phyloP scores from a whole-genome alignment of 2,113 vertebrate genomes.

The Craseonycteris thonglongyai region DNA sequence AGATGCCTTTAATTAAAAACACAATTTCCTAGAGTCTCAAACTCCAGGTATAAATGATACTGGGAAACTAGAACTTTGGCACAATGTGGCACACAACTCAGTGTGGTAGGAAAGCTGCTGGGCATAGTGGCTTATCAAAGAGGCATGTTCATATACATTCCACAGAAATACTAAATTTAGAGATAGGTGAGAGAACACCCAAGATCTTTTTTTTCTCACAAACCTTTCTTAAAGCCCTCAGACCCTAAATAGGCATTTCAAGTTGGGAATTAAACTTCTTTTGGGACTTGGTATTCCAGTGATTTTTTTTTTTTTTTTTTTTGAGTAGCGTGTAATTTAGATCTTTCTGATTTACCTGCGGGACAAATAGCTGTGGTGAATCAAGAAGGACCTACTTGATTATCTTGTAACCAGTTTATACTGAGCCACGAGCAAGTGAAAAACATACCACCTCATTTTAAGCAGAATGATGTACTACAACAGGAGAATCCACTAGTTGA shows the following conservation, averaged over 20 bases:
- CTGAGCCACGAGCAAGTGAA: not conserved
- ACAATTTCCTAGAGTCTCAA: not conserved
- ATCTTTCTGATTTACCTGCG: not conserved
- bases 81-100: rapidly evolving
- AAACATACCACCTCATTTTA: not conserved
- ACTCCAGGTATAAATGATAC: not conserved
- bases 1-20: not conserved
- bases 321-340: not conserved
- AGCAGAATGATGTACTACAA: not conserved
- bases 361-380: not conserved
- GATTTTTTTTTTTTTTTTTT: not conserved
- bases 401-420: not conserved
- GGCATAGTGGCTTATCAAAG: not conserved
- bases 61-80: not conserved
- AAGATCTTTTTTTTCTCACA: not conserved
- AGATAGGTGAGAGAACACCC: not conserved
- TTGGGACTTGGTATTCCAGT: not conserved
- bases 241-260: not conserved
- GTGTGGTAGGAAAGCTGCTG: too few species aligned
- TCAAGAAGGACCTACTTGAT: not conserved
- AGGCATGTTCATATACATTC: not conserved
- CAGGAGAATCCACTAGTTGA: not conserved
- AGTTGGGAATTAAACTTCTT: not conserved
- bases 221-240: not conserved
- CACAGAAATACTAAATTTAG: not conserved